These are phyloP conservation scores for Phylloscopus whistleri DNA, from an alignment of 2,113 vertebrate species.

Conservation along the genomic window DNA sequence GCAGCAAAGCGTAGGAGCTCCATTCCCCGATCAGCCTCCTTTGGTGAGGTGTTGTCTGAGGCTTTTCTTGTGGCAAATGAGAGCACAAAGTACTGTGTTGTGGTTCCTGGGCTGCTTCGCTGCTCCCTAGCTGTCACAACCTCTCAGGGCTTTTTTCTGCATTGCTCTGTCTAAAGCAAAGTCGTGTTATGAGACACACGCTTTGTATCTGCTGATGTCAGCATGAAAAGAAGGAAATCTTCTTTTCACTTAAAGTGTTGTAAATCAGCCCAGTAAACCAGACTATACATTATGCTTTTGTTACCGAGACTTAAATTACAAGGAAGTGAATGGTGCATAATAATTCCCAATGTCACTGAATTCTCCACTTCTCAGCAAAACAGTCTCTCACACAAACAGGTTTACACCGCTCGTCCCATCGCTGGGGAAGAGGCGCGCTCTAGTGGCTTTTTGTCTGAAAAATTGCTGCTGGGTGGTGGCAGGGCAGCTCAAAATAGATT, in stretches of 20 bases:
- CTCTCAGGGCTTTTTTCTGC: not conserved
- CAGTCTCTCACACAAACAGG: not conserved
- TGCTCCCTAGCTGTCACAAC: not conserved
- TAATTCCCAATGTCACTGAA: constrained; percentile 66
- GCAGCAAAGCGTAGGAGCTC: not conserved
- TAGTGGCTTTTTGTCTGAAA: constrained; percentile 41
- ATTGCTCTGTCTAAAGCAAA: not conserved
- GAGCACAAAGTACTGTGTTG: not conserved
- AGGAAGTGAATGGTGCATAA: constrained; percentile 73
- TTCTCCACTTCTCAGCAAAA: constrained; percentile 44
- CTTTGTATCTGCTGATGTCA: constrained; percentile 65
- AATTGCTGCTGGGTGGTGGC: not conserved
- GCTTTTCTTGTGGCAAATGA: not conserved
- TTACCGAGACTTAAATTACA: constrained; percentile 74
- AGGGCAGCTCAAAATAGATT: not conserved
- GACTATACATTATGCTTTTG: constrained; percentile 70
- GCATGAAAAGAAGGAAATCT: constrained; percentile 61
- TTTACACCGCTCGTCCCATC: not conserved
- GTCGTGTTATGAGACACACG: not conserved
- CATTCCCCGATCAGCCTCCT: not conserved
- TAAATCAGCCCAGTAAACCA: constrained; percentile 73
- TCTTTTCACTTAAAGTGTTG: constrained; percentile 63
- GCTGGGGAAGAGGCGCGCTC: constrained; percentile 61
- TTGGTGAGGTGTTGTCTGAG: not conserved
- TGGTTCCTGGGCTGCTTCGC: not conserved